Base-by-base conservation (phyloP, 2,888 invertebrate species). In the Eristalinus aeneus region DNA sequence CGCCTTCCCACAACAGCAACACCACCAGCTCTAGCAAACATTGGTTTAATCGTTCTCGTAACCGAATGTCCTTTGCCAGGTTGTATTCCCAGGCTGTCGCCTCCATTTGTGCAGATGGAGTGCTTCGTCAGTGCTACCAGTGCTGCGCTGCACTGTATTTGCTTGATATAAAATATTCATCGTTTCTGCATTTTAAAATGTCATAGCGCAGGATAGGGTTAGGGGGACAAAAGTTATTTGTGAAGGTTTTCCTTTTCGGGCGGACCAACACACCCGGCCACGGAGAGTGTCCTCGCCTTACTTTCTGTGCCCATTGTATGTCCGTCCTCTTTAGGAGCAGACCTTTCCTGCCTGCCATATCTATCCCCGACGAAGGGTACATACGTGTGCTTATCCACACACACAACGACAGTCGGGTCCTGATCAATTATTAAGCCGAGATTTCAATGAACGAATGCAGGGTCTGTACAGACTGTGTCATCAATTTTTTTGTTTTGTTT, bases 381-480 rank as follows among this genome's bases (percentile, higher is more conserved):
- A 34, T 34, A 34, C 10, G 46, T 46, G 39, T 39, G 39, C 46
- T 2, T 16, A 6, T 56, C 11, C n/a, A 53, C 36, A 46, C 8
- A 65, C 56, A 56, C 12, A 68, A 12, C 11, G 16, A 34, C 53
- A 63, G 61, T 63, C 60, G 39, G 61, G 68, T 56, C 27, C 36
- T 60, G 65, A 65, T 79, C 61, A 79, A 73, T 79, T 79, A 79
- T 79, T 79, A 31, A 79, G n/a, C 22, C 34, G 67, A 73, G 67
- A 63, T 79, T 79, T 79, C 61, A 72, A 72, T 79, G 61, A 39
- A 53, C 54, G 65, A 65, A 78, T 65, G 72, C 56, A 64, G 46
- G 46, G 16, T 46, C 16, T 56, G 23, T 12, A 23, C 56, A 56
- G 56, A 46, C 23, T 56, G 56, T 56, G 56, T 56, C 23, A 56